These are phyloP conservation scores for Leptopilina syphax DNA, from an alignment of 2,888 invertebrate genomes.

Conservation along the genomic window DNA sequence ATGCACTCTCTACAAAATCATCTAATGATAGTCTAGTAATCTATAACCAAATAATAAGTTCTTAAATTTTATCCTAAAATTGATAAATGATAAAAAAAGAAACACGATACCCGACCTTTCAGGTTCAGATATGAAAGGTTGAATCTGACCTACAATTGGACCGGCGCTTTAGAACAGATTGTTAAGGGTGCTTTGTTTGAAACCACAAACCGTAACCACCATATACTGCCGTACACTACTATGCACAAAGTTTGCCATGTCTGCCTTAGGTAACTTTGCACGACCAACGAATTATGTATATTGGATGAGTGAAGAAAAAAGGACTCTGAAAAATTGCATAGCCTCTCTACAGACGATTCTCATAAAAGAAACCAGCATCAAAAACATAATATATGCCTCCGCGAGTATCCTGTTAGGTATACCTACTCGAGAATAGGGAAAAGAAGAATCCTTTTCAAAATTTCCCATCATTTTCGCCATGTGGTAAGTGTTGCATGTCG, in stretches of 20 bases:
- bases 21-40: neutral
- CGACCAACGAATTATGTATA: slow-evolving; percentile 28
- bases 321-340: slow-evolving; percentile 10
- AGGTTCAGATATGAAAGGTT: neutral
- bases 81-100: too few relatives aligned
- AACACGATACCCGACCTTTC: too few relatives aligned
- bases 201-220: slow-evolving; percentile 57
- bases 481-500: too few relatives aligned
- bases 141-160: slow-evolving; percentile 29
- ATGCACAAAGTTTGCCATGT: slow-evolving; percentile 50
- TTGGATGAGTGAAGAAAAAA: neutral
- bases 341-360: neutral
- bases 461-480: neutral
- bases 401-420: neutral
- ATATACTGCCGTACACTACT: slow-evolving; percentile 36
- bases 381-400: slow-evolving; percentile 28
- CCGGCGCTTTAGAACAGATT: slow-evolving; percentile 46
- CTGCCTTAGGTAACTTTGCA: slow-evolving; percentile 23
- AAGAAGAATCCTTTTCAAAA: neutral
- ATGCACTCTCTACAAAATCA: neutral
- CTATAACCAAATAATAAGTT: neutral
- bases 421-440: neutral
- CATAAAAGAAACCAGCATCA: slow-evolving; percentile 25
- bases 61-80: too few relatives aligned
- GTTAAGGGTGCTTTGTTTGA: slow-evolving; percentile 58